A percentile compares a stretch with the other conserved stretches of the same genome.
These are phyloP conservation scores for Hyperoplus lanceolatus DNA, from an alignment of 2,797 vertebrate species.

Conservation along the genomic window DNA sequence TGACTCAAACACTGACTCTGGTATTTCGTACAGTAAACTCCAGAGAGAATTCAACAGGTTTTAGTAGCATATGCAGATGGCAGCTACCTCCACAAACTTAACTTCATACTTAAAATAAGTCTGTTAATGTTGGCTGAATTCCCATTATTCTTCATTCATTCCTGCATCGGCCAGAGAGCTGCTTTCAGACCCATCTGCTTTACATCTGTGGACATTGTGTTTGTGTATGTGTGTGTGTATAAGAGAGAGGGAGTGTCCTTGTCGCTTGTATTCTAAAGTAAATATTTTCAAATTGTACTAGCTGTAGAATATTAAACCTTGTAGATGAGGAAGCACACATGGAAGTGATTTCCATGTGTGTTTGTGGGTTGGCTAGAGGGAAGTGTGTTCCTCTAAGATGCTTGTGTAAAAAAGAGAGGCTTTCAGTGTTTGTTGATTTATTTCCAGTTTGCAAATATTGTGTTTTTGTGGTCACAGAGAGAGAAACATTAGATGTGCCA, in stretches of 20 bases:
- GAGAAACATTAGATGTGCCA: neutral
- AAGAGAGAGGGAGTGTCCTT: neutral
- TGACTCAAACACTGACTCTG: neutral
- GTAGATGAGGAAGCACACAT: slow-evolving; percentile 4
- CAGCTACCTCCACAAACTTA: neutral
- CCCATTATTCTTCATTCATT: slow-evolving; percentile 10
- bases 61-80: neutral
- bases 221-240: neutral
- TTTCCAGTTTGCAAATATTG: slow-evolving; percentile 32
- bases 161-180: neutral
- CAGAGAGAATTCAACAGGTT: neutral
- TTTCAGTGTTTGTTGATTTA: slow-evolving; percentile 18
- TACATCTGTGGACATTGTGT: slow-evolving; percentile 28
- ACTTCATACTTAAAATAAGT: slow-evolving; percentile 4
- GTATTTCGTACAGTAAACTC: neutral
- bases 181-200: slow-evolving; percentile 50
- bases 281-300: neutral
- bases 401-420: slow-evolving; percentile 2
- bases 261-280: neutral
- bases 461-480: slow-evolving; percentile 24
- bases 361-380: slow-evolving; percentile 24
- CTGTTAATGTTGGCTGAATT: neutral
- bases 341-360: slow-evolving; percentile 35
- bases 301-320: neutral
- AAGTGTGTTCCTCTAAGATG: slow-evolving; percentile 21